Conservation (phyloP, 2,888 invertebrate species). For the Drosophila differens region DNA sequence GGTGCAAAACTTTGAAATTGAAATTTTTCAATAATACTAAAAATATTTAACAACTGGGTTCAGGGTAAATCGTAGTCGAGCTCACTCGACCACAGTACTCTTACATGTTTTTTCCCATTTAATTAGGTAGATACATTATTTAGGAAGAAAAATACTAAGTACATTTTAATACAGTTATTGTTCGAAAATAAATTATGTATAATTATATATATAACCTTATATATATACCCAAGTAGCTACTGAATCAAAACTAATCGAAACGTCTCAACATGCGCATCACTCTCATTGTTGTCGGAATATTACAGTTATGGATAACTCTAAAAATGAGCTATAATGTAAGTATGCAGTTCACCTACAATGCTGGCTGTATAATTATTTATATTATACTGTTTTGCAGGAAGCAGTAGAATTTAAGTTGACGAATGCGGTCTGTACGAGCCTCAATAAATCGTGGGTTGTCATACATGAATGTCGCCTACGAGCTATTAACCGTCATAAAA, state of each 20-base stretch:
- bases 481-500: constrained; percentile 26
- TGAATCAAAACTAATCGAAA: not conserved
- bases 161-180: no score
- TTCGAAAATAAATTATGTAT: no score
- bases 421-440: constrained; percentile 41
- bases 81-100: no score
- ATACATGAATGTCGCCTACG: constrained; percentile 42
- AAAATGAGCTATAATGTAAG: not conserved
- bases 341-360: not conserved
- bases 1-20: no score
- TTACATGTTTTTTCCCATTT: not conserved
- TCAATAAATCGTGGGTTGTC: constrained; percentile 45
- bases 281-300: not conserved
- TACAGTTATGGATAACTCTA: not conserved
- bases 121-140: not conserved
- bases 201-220: no score
- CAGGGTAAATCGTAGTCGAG: no score
- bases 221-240: no score
- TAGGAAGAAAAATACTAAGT: no score
- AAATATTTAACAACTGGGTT: no score
- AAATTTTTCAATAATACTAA: no score
- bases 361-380: not conserved
- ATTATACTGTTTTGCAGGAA: constrained; percentile 19
- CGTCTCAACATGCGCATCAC: not conserved
- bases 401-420: constrained; percentile 40